Evolutionary conservation across 2,797 vertebrate genomes (phyloP).

Genomic region (Gadopsis marmoratus): DNA sequence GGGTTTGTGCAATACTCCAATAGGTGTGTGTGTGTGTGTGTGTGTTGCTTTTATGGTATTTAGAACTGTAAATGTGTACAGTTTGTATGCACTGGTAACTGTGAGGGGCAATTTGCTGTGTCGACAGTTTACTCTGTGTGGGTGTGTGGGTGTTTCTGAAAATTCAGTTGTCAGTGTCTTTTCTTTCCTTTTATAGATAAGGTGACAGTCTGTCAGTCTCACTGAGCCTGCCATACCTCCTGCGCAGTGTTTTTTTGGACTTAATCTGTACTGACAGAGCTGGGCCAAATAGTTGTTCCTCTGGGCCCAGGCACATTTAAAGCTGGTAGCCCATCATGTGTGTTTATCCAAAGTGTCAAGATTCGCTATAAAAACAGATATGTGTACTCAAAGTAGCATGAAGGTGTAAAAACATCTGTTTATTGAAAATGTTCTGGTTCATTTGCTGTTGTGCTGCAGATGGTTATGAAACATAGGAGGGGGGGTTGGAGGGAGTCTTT

Average conservation of each 20-base stretch:
- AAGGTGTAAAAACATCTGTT: constrained; percentile 37
- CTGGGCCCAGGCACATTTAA: constrained; percentile 4
- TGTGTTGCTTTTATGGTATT: constrained; percentile 35
- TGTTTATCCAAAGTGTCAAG: constrained; percentile 27
- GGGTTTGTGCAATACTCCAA: constrained; percentile 43
- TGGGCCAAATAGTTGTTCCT: constrained; percentile 1
- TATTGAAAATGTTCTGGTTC: constrained; percentile 44
- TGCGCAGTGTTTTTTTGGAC: constrained; percentile 20
- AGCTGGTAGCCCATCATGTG: constrained; percentile 14
- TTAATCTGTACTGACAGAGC: constrained; percentile 32
- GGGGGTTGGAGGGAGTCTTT: constrained; percentile 16
- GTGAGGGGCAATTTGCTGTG: constrained; percentile 27
- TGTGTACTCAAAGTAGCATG: background rate
- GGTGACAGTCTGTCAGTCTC: constrained; percentile 39
- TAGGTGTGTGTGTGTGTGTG: constrained; percentile 6
- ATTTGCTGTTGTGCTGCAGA: constrained; percentile 41
- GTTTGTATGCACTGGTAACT: constrained; percentile 9
- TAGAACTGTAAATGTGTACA: constrained; percentile 39
- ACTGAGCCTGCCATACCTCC: constrained; percentile 23
- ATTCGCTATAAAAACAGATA: background rate
- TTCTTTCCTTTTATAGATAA: constrained; percentile 47
- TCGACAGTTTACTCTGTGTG: constrained; percentile 32
- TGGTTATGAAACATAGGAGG: constrained; percentile 37
- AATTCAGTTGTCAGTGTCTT: constrained; percentile 36
- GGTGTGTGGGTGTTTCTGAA: constrained; percentile 46